phyloP scores from a whole-genome alignment of 2,888 invertebrate species.

The Ochropacha duplaris region DNA sequence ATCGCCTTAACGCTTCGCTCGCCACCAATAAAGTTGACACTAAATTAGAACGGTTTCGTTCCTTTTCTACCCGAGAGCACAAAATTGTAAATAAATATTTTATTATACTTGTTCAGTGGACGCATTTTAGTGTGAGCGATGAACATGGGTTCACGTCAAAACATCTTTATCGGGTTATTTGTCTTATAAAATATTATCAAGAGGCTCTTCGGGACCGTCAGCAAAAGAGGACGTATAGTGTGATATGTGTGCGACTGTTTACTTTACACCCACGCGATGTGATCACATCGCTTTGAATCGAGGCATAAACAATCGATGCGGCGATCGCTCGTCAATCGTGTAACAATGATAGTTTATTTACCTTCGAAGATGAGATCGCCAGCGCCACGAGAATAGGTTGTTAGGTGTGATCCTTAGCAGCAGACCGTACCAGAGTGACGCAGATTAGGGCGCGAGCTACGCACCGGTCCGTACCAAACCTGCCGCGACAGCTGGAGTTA shows the following conservation, averaged over 20 bases:
- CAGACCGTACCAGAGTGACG: slow-evolving; percentile 58
- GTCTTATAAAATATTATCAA: slow-evolving; percentile 83
- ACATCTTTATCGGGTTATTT: slow-evolving; percentile 83
- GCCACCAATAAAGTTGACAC: slow-evolving; percentile 79
- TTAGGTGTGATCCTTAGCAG: slow-evolving; percentile 59
- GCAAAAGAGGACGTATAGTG: slow-evolving; percentile 78
- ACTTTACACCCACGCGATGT: slow-evolving; percentile 77
- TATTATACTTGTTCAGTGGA: slow-evolving; percentile 79
- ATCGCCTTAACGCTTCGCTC: slow-evolving; percentile 77
- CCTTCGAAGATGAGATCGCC: slow-evolving; percentile 66
- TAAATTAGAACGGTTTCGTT: slow-evolving; percentile 74
- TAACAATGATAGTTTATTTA: slow-evolving; percentile 78
- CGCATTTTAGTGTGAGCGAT: slow-evolving; percentile 82
- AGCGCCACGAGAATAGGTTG: slow-evolving; percentile 64
- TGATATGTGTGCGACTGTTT: slow-evolving; percentile 77
- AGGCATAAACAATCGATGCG: slow-evolving; percentile 79
- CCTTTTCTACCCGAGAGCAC: slow-evolving; percentile 66
- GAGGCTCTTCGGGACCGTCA: slow-evolving; percentile 80
- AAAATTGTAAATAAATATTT: slow-evolving; percentile 79
- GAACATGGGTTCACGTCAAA: slow-evolving; percentile 83
- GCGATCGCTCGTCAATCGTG: slow-evolving; percentile 76
- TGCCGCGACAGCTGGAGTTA: slow-evolving; percentile 72
- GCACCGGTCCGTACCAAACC: slow-evolving; percentile 67
- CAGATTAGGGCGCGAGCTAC: slow-evolving; percentile 65
- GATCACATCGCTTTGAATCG: slow-evolving; percentile 73